Evolutionary conservation across 1,140 invertebrate species (phyloP), one percentile per base, ranked within the genome.

Genomic region (Bombus huntii): DNA sequence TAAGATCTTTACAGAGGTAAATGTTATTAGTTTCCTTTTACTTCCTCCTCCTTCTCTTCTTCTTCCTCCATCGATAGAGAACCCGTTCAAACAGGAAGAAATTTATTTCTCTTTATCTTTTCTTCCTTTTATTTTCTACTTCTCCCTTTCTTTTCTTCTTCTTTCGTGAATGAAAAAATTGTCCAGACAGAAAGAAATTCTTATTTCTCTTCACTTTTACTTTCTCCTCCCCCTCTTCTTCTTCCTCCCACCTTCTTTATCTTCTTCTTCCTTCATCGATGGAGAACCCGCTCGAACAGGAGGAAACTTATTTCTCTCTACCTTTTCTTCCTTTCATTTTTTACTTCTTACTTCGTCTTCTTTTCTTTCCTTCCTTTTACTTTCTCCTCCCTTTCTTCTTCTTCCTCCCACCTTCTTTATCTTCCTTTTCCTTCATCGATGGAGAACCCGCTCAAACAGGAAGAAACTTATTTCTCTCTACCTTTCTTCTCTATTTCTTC

Each of bases 161-260:
- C 3, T 28, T 59, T 59, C 3, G 25, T 2, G 57, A 1, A 28
- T 59, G 57, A 10, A 28, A 25, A 65, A 53, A 18, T 53, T 18
- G 47, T 18, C 13, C 37, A 65, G 13, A 18, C 18, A n/a, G 22
- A 22, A 22, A 31, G 42, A 74, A 83, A 77, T 87, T 84, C 70
- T 74, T 87, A 87, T 18, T 53, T 53, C 5, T 53, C 18, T 47
- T 47, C 5, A 47, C 5, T 18, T 47, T 47, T 47, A 47, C 44
- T 47, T 47, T 0, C 15, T 53, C 5, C 15, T 18, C 4, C 4
- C 28, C 12, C 10, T 62, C 28, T n/a, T 28, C 0, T 62, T 62
- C 59, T 34, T 34, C 1, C 8, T 13, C 10, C 0, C 22, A 0
- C 1, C 25, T 59, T 62, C 10, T 62, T 2, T 28, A 3, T 28